These are phyloP conservation scores for Dione vanillae DNA, from an alignment of 2,888 invertebrate genomes.

Conservation along the genomic window DNA sequence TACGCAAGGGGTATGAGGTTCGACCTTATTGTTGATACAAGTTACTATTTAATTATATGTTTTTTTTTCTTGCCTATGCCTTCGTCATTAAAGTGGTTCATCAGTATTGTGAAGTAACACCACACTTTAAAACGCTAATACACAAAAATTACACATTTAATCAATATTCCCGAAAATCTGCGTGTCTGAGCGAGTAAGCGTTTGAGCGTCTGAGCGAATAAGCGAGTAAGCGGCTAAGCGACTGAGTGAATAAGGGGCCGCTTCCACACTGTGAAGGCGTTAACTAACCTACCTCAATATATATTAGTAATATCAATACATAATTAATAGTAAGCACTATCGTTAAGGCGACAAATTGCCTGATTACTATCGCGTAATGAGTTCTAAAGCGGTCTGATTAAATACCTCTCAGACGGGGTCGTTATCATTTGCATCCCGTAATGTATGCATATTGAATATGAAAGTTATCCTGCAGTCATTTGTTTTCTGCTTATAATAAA, in stretches of 20 bases:
- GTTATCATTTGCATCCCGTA: constrained; percentile 3
- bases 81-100: too few relatives aligned
- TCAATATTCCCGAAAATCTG: too few relatives aligned
- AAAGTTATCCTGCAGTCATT: not conserved
- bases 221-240: too few relatives aligned
- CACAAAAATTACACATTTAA: too few relatives aligned
- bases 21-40: constrained; percentile 10
- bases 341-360: constrained; percentile 37
- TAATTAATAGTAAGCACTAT: constrained; percentile 35
- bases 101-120: too few relatives aligned
- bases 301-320: constrained; percentile 12
- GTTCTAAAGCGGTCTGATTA: constrained; percentile 31
- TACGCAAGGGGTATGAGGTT: not conserved
- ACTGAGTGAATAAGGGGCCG: not conserved
- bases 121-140: too few relatives aligned
- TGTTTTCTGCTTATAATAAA: not conserved
- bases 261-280: not conserved
- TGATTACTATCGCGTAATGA: constrained; percentile 42
- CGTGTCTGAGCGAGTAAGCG: too few relatives aligned
- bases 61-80: not conserved
- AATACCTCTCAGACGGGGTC: constrained; percentile 14
- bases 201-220: too few relatives aligned
- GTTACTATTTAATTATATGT: not conserved
- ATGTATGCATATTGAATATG: not conserved
- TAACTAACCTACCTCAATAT: not conserved